Evolutionary conservation across 2,888 invertebrate species (phyloP).

Genomic region (Stratiomys singularior): DNA sequence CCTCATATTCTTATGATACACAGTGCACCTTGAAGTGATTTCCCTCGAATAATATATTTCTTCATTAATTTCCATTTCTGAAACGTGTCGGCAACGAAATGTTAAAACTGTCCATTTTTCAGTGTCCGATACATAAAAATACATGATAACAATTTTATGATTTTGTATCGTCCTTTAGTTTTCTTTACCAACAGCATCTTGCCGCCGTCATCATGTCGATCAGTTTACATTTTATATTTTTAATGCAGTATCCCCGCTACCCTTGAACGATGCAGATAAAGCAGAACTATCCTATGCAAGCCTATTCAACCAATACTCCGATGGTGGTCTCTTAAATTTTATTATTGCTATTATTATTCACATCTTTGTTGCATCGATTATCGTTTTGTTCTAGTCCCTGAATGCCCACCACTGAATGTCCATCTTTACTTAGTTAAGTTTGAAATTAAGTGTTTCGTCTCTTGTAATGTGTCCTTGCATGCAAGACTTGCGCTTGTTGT

Average conservation of each 20-base stretch:
- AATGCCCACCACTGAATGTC: neutral
- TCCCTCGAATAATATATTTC: too few relatives aligned
- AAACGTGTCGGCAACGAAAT: too few relatives aligned
- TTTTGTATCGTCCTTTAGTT: neutral
- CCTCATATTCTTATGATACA: too few relatives aligned
- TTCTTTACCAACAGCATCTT: neutral
- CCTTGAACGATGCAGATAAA: neutral
- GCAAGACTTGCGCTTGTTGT: too few relatives aligned
- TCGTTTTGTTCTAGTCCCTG: too few relatives aligned
- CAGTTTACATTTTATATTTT: neutral
- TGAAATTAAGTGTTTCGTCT: too few relatives aligned
- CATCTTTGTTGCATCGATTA: neutral
- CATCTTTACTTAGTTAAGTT: neutral
- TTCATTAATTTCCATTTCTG: too few relatives aligned
- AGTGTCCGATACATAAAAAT: neutral
- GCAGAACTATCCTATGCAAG: neutral
- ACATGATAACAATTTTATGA: slow-evolving; percentile 2
- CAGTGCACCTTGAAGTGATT: too few relatives aligned
- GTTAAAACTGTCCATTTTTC: neutral
- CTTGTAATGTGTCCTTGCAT: too few relatives aligned
- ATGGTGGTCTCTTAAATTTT: slow-evolving; percentile 12
- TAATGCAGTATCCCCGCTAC: neutral
- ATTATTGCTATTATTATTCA: slow-evolving; percentile 20
- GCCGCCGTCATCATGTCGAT: neutral
- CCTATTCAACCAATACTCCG: too few relatives aligned